phyloP scores from a whole-genome alignment of 2,888 invertebrate genomes.

The Leptinotarsa rubiginosa region DNA sequence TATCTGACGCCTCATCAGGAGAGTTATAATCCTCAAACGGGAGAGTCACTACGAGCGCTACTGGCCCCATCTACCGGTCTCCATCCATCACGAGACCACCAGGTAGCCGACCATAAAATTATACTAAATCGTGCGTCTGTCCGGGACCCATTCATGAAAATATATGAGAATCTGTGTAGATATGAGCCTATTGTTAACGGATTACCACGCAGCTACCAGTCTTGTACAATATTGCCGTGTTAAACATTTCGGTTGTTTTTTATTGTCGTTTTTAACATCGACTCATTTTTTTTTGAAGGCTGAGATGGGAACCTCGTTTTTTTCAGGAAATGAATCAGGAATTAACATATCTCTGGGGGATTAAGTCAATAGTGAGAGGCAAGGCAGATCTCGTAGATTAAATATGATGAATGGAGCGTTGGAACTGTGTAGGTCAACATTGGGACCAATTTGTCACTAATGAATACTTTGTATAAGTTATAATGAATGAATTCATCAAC shows the following conservation, averaged over 20 bases:
- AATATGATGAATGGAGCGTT: not conserved
- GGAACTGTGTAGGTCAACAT: not conserved
- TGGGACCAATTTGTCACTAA: not conserved
- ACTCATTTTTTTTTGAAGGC: constrained; percentile 33
- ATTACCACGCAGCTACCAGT: constrained; percentile 64
- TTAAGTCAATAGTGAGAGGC: constrained; percentile 14
- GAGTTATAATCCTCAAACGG: constrained; percentile 64
- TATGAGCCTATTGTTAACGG: constrained; percentile 64
- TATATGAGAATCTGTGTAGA: constrained; percentile 65
- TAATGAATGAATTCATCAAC: not conserved
- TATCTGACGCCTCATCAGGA: constrained; percentile 57
- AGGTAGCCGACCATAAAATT: constrained; percentile 65
- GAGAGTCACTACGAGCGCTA: constrained; percentile 63
- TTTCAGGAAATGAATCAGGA: constrained; percentile 28
- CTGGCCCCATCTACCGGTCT: constrained; percentile 55
- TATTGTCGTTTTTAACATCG: constrained; percentile 40
- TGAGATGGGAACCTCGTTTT: constrained; percentile 23
- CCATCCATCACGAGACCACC: constrained; percentile 65
- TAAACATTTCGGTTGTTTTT: constrained; percentile 44
- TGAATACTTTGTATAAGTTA: not conserved
- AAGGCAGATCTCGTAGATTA: constrained; percentile 29
- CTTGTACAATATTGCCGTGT: constrained; percentile 55
- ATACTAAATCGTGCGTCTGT: constrained; percentile 65
- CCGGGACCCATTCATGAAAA: constrained; percentile 62
- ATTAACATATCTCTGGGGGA: constrained; percentile 37